Percentiles rank a stretch among this genome's conserved stretches.
Evolutionary conservation across 2,797 vertebrate species (phyloP).

Genomic region (Sebastes trivittatus): DNA sequence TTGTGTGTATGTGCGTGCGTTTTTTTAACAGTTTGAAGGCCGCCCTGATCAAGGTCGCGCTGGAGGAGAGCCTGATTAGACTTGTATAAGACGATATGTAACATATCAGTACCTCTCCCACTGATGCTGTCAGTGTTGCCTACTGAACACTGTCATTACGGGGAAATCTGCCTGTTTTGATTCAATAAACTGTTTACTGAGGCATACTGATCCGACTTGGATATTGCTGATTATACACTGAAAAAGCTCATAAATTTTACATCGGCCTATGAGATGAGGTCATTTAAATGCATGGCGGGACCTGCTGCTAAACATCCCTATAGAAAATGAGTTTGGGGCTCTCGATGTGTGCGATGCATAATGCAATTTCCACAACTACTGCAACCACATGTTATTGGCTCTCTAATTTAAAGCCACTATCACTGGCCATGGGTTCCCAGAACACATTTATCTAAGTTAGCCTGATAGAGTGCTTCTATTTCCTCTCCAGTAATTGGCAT

Average conservation of each 20-base stretch:
- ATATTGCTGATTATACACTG: constrained; percentile 61
- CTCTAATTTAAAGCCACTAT: constrained; percentile 44
- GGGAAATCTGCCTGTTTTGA: constrained; percentile 58
- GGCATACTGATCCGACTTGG: constrained; percentile 52
- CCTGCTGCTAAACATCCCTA: constrained; percentile 48
- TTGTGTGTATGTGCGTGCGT: background rate
- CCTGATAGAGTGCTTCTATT: constrained; percentile 27
- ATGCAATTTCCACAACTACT: constrained; percentile 35
- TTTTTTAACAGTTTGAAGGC: constrained; percentile 35
- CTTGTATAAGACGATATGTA: constrained; percentile 40
- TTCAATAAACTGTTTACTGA: constrained; percentile 70
- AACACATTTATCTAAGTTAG: constrained; percentile 1
- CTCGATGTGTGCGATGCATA: constrained; percentile 20
- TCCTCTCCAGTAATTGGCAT: constrained; percentile 19
- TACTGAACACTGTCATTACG: constrained; percentile 42
- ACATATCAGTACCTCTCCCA: constrained; percentile 33
- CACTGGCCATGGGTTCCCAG: constrained; percentile 7
- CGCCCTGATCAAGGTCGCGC: constrained; percentile 61
- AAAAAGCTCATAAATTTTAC: constrained; percentile 60
- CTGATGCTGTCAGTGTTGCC: constrained; percentile 35
- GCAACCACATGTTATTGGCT: constrained; percentile 34
- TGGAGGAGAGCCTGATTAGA: constrained; percentile 61
- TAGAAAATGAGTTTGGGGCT: constrained; percentile 46
- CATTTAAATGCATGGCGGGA: constrained; percentile 70
- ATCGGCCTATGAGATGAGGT: constrained; percentile 53